phyloP scores from a whole-genome alignment of 2,113 vertebrate species.

The Sigmodon hispidus region DNA sequence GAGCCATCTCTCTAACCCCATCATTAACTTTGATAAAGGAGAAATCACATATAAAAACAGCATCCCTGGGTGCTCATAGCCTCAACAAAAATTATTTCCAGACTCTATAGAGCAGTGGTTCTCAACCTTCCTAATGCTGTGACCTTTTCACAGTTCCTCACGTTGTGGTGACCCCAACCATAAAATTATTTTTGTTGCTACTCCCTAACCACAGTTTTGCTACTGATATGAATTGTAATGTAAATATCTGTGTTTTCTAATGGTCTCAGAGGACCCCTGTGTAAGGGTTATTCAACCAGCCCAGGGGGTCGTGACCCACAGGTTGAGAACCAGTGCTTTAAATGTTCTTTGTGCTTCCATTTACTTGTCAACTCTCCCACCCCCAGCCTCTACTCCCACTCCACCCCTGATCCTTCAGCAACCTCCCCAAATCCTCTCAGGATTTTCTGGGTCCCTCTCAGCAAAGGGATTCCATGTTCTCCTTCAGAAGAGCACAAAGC shows the following conservation, averaged over 20 bases:
- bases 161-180: neutral
- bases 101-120: neutral
- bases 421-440: neutral
- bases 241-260: neutral
- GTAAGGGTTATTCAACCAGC: neutral
- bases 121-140: neutral
- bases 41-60: neutral
- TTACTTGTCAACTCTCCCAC: neutral
- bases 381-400: no score
- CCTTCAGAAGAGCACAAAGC: neutral
- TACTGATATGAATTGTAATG: neutral
- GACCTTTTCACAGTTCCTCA: neutral
- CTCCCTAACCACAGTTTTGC: no score
- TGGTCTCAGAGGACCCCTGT: neutral
- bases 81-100: neutral
- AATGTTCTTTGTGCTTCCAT: neutral
- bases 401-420: neutral
- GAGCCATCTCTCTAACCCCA: no score
- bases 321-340: neutral
- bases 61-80: neutral
- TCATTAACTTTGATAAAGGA: neutral
- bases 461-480: neutral
- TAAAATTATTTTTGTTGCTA: neutral
- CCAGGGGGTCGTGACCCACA: neutral
- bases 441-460: neutral